Evolutionary conservation across 1,140 invertebrate species (phyloP), one percentile per base, ranked within the genome.

Genomic region (Ceratitis capitata): DNA sequence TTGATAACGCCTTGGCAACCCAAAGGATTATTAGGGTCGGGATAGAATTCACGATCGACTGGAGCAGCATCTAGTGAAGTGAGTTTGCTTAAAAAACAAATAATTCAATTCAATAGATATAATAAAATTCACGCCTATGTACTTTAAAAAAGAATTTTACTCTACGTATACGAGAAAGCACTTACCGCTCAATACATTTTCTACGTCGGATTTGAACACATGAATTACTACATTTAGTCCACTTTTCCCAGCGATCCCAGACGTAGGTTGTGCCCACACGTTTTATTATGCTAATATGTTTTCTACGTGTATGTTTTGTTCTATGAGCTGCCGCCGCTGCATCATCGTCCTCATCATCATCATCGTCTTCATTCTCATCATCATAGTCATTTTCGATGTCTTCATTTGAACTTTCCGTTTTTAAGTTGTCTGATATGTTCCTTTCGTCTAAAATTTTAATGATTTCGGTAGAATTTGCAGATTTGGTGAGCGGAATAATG

Each of bases 1-100:
- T 94, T 95, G 86, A 94, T 92, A 82, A 95, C 92, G 35, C 95
- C 95, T 82, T 94, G 92, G 89, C 95, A 96, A 53, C 92, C 92
- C 61, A 74, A 89, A 32, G 85, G 53, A 26, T 86, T 74, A 74
- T 85, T 84, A 78, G 86, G 82, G 82, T 86, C 88, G 83, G 89
- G 92, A 90, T 91, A 88, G 78, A 89, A 89, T 16, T 85, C 78
- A 10, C 47, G 83, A 29, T 89, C 87, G 16, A 83, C n/a, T 0
- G 83, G 84, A 16, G 56, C 74, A 12, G 26, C 61, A 16, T 85
- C 42, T 2, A 86, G 86, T 1, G 86, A 84, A 49, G 87, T 88
- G 35, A 88, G 87, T n/a, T 82, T 86, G 6, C 88, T 89, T 12
- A 78, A 58, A 45, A 47, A 82, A 23, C 42, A 58, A 29, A 56